phyloP scores from a whole-genome alignment of 2,888 invertebrate genomes.

The Dichetophora obliterata region DNA sequence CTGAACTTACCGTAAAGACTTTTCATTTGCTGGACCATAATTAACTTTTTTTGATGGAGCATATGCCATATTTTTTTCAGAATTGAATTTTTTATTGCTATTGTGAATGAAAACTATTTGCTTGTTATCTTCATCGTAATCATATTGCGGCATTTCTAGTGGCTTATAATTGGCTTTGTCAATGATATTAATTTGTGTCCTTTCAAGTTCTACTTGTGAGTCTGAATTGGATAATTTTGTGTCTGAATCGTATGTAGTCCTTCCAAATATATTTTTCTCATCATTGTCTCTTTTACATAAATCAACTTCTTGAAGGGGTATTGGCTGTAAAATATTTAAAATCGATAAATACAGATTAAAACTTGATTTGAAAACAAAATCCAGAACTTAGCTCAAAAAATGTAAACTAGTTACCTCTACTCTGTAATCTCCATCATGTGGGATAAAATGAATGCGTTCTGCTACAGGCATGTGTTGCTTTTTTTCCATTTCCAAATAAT shows the following conservation, averaged over 20 bases:
- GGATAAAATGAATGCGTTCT: neutral
- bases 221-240: neutral
- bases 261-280: neutral
- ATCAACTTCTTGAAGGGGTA: too few species aligned
- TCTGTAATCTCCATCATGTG: neutral
- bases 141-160: neutral
- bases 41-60: neutral
- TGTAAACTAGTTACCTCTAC: neutral
- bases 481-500: neutral
- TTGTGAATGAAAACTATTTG: neutral
- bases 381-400: neutral
- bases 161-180: neutral
- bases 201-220: neutral
- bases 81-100: neutral
- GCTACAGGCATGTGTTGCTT: neutral
- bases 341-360: too few species aligned
- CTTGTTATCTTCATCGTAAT: neutral
- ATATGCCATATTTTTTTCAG: neutral
- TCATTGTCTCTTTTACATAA: neutral
- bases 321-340: too few species aligned
- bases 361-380: too few species aligned
- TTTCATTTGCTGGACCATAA: too few species aligned
- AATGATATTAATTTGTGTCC: neutral
- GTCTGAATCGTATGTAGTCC: neutral
- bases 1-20: too few species aligned